Percentiles rank a stretch among this genome's conserved stretches.
phyloP scores from a whole-genome alignment of 2,888 invertebrate genomes.

The Urechis unicinctus region DNA sequence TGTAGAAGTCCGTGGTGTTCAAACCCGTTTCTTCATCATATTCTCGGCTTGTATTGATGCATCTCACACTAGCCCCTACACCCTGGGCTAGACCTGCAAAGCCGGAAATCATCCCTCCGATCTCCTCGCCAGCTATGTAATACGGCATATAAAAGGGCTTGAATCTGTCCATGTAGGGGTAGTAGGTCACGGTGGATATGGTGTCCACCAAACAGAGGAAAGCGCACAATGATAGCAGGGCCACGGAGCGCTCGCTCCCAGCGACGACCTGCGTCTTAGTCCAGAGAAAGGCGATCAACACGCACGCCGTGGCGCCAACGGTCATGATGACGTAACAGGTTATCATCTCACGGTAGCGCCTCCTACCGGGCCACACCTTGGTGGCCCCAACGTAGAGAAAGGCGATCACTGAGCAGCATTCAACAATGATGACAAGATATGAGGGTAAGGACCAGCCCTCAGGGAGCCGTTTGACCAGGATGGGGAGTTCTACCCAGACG shows the following conservation, averaged over 20 bases:
- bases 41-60: conserved; percentile 28
- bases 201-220: conserved; percentile 72
- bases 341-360: background rate
- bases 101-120: conserved; percentile 68
- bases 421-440: background rate
- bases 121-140: conserved; percentile 72
- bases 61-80: conserved; percentile 56
- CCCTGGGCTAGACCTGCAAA: conserved; percentile 64
- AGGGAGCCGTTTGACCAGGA: background rate
- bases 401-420: background rate
- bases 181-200: conserved; percentile 76
- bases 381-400: background rate
- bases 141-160: conserved; percentile 68
- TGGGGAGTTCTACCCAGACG: background rate
- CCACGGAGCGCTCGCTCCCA: conserved; percentile 40
- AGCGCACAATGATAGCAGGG: conserved; percentile 61
- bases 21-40: conserved; percentile 7
- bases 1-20: background rate
- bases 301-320: conserved; percentile 45
- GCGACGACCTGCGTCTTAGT: conserved; percentile 56
- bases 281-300: conserved; percentile 53
- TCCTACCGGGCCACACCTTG: background rate
- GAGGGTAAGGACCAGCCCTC: background rate
- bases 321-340: conserved; percentile 50
- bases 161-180: conserved; percentile 72